Evolutionary conservation across 2,888 invertebrate species (phyloP), one percentile per base, ranked within the genome.

Genomic region (Ctenicera cuprea): DNA sequence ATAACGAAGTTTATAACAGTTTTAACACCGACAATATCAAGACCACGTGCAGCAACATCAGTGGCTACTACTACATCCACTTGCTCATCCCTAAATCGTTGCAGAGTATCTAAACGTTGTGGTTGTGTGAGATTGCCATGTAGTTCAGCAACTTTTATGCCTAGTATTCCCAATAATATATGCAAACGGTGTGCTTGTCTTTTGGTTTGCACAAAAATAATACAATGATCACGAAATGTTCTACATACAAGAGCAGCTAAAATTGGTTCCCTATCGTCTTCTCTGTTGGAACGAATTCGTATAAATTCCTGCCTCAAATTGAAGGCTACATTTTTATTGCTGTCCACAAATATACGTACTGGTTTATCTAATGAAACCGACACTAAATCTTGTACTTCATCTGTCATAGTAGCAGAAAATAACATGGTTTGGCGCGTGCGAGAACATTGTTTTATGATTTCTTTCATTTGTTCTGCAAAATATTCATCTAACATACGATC

Each of bases 341-440:
- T 96, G 86, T 99, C 97, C 0, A 99, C 95, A 87, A 99, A 99
- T 70, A 99, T 91, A 85, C 95, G 95, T 30, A 98, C 95, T 0
- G 99, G 99, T 81, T 96, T 95, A 76, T 94, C 92, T 26, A 99
- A 89, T 0, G 98, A 98, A 0, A 99, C 95, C 0, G 97, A 93
- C 0, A 97, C 98, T 68, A 99, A 88, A 87, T 97, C 97, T 86
- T 97, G 94, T 0, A 98, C 98, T 87, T 96, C 93, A 67, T 98
- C 98, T n/a, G 97, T 97, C 98, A 99, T 99, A 12, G 99, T 99
- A 38, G 99, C 99, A 0, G 99, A 99, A 89, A 99, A 99, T 71
- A 99, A 88, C 92, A 99, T 95, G 0, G 98, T 99, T 88, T 99
- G 99, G 9, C 98, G 90, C 14, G 94, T 96, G 71, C 93, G 91